Conservation (phyloP, 1,140 invertebrate species). For the Agrilus planipennis region DNA sequence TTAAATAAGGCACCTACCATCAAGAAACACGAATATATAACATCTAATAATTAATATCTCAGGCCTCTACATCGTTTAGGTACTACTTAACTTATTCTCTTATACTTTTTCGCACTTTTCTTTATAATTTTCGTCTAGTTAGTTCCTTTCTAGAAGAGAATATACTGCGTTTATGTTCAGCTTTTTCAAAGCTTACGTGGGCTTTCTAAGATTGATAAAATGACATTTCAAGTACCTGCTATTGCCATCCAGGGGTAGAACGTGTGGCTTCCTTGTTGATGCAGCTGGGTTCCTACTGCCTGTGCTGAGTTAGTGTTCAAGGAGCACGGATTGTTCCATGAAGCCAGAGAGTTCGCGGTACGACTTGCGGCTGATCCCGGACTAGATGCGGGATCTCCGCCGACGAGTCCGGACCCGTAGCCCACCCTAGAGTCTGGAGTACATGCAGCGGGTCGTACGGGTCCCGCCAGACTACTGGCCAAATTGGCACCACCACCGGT, state of each 20-base stretch:
- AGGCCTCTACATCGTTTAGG: too few relatives aligned
- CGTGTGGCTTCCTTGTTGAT: slow-evolving; percentile 83
- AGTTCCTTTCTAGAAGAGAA: too few relatives aligned
- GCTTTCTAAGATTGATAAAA: too few relatives aligned
- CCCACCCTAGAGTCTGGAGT: slow-evolving; percentile 68
- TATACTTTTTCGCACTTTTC: too few relatives aligned
- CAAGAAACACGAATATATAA: too few relatives aligned
- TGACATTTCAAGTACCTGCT: slow-evolving; percentile 93
- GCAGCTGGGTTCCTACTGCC: slow-evolving; percentile 67
- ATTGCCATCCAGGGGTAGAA: slow-evolving; percentile 98
- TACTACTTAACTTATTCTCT: too few relatives aligned
- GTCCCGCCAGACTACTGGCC: slow-evolving; percentile 37
- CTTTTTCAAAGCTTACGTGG: too few relatives aligned
- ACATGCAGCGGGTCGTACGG: slow-evolving; percentile 70
- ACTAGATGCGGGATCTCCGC: slow-evolving; percentile 62
- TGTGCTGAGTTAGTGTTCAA: slow-evolving; percentile 61
- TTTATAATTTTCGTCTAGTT: too few relatives aligned
- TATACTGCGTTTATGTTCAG: too few relatives aligned
- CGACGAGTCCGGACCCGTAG: slow-evolving; percentile 49
- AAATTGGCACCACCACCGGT: slow-evolving; percentile 50
- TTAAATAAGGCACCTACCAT: too few relatives aligned
- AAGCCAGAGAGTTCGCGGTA: slow-evolving; percentile 47
- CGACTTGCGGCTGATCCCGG: slow-evolving; percentile 50
- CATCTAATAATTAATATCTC: too few relatives aligned
- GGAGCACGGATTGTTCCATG: slow-evolving; percentile 72